Base-by-base conservation (phyloP, 2,888 invertebrate species). In the Poecilus cupreus region DNA sequence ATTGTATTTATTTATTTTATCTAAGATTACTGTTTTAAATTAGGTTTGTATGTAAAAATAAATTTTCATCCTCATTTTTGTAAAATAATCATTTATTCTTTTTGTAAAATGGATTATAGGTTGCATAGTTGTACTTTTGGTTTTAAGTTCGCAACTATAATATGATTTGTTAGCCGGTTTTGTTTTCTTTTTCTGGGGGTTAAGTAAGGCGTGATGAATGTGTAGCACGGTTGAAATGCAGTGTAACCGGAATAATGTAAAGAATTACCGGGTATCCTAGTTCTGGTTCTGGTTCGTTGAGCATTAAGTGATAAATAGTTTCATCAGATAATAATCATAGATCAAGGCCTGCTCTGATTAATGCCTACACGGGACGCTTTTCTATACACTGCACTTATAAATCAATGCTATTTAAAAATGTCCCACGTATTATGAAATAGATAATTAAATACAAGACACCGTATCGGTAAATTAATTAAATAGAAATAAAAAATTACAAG, bases 291-390 rank as follows among this genome's bases (percentile, higher is more conserved):
- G 51, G 20, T 77, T 20, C 60, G 54, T 18, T 60, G 46, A 16
- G 18, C 26, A 60, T 68, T 46, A 18, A 72, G 37, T 80, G 80
- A 80, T 80, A 80, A 80, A 80, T 80, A 37, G 72, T 80, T 80
- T 43, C 72, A 72, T 70, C 80, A 51, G 80, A 80, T 80, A 54
- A 80, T 74, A 72, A 72, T 72, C 80, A 74, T 80, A 80, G 80
- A 80, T 80, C 80, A 80, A 80, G 80, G 80, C 72, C 57, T 54
- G 32, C 16, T 24, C 18, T 80, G 80, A 80, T 80, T 80, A 80
- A 80, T 72, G 54, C 72, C n/a, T 43, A 46, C 20, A 51, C 51
- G 13, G 51, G 51, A 51, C 20, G 51, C 11, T 51, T 51, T 51
- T 51, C 51, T 18, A 1, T 10, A 10, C 51, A 20, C 64, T 18